Evolutionary conservation across 2,888 invertebrate genomes (phyloP), one percentile per base, ranked within the genome.

Genomic region (Marasmarcha lunaedactyla): DNA sequence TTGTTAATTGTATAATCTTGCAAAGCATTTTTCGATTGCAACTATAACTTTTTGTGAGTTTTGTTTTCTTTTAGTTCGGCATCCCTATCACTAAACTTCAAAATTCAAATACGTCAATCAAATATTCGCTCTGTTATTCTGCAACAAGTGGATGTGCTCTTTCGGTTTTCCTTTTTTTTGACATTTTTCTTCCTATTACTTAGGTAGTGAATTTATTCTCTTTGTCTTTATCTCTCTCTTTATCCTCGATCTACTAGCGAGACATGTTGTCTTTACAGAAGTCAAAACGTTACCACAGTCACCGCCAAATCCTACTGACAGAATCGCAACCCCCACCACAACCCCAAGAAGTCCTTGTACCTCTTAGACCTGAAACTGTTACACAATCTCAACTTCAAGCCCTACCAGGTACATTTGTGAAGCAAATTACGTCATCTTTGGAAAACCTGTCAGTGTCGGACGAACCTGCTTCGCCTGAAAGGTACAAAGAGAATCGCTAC

Each of bases 171-270:
- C n/a, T n/a, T n/a, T n/a, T n/a, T n/a, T n/a, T n/a, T n/a, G n/a
- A n/a, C n/a, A n/a, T n/a, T n/a, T n/a, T n/a, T n/a, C n/a, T n/a
- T n/a, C n/a, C n/a, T n/a, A n/a, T n/a, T n/a, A n/a, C n/a, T n/a
- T n/a, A n/a, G n/a, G n/a, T n/a, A n/a, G n/a, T n/a, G n/a, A n/a
- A n/a, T n/a, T n/a, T n/a, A n/a, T n/a, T n/a, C 6, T 5, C 9
- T 6, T 25, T 9, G 9, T 25, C 9, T 25, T 25, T 5, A 6
- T 6, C 6, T 6, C 5, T 9, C 37, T n/a, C 27, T 26, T 11
- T 14, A 37, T n/a, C 37, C 37, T 27, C 14, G 37, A 13, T 14
- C 27, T 4, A 37, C 27, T 14, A 37, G 37, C 37, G 7, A 7
- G 30, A 10, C 27, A 37, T 37, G 37, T 26, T 5, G 27, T 13